Base-by-base conservation (phyloP, 1,140 invertebrate genomes). In the Drosophila fuyamai region DNA sequence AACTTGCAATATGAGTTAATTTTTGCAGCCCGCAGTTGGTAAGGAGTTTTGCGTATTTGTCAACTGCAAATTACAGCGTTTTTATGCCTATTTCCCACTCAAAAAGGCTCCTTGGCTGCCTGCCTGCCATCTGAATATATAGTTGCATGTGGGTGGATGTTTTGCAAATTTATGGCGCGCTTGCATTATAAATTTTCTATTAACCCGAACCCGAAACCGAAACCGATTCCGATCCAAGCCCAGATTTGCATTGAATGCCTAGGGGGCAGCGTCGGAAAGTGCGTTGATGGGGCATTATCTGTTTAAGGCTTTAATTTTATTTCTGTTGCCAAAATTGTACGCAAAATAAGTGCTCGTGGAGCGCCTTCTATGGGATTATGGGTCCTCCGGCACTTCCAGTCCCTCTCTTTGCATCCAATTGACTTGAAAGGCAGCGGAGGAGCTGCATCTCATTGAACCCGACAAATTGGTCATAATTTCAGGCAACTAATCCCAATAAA, bases 401-500 rank as follows among this genome's bases (percentile, higher is more conserved):
- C 29, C n/a, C 29, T 4, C 63, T 60, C 86, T 89, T 84, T 89
- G 84, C 81, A 89, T 89, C 58, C 80, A 84, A 88, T 88, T 88
- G 83, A 88, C 80, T 88, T 89, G 79, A 89, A 88, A 76, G 68
- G 74, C 54, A 51, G 9, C 50, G 57, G 54, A 43, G 57, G 58
- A 43, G 55, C 70, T 66, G 84, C 76, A 88, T 86, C 83, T 81
- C 79, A 86, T 85, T 85, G 82, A 61, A 79, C 75, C 72, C 80
- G 86, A 90, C 86, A 90, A 90, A 90, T 90, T 90, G 86, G 86
- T 90, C 83, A 90, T 90, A 91, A 90, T 91, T 90, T 88, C 81
- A 61, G 72, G 76, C 86, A 82, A 80, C 86, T 90, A 90, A 90
- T 90, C 86, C 86, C 84, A 88, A 90, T 90, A 90, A 90, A 90